Percentiles rank a stretch among this genome's conserved stretches.
Conservation (phyloP, 2,888 invertebrate genomes). For the Microctonus hyperodae region DNA sequence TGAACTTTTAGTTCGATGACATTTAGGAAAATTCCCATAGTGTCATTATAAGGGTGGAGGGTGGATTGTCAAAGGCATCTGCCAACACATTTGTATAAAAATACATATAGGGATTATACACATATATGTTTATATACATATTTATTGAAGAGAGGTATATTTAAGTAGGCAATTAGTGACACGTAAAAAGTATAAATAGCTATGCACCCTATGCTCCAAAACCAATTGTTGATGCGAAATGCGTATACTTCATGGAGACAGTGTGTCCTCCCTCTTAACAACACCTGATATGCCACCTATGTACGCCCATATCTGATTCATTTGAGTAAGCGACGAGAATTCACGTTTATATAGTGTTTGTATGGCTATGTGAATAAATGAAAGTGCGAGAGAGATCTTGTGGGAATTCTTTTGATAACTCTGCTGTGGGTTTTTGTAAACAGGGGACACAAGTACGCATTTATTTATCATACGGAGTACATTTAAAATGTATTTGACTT, state of each 20-base stretch:
- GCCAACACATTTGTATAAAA: background rate
- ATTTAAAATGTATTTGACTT: no score
- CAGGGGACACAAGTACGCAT: background rate
- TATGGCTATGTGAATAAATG: background rate
- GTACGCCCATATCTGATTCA: slow-evolving; percentile 33
- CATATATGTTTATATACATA: no score
- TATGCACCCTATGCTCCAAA: slow-evolving; percentile 9
- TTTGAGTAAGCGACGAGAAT: slow-evolving; percentile 19
- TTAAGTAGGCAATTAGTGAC: slow-evolving; percentile 7
- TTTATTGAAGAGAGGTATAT: background rate
- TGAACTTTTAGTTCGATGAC: background rate
- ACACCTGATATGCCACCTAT: slow-evolving; percentile 24
- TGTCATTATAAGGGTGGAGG: background rate
- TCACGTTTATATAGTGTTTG: no score
- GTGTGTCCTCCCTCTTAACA: slow-evolving; percentile 5
- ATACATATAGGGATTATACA: no score
- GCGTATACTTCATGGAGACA: slow-evolving; percentile 23
- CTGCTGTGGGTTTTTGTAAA: background rate
- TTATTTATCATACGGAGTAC: no score
- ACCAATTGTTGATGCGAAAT: slow-evolving; percentile 26
- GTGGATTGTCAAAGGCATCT: background rate
- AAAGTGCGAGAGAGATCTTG: background rate
- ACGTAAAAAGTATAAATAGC: background rate
- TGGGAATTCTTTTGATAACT: slow-evolving; percentile 15
- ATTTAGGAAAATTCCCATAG: slow-evolving; percentile 9